These are phyloP conservation scores for Omphaloscelis lunosa DNA, from an alignment of 2,888 invertebrate genomes.

Conservation along the genomic window DNA sequence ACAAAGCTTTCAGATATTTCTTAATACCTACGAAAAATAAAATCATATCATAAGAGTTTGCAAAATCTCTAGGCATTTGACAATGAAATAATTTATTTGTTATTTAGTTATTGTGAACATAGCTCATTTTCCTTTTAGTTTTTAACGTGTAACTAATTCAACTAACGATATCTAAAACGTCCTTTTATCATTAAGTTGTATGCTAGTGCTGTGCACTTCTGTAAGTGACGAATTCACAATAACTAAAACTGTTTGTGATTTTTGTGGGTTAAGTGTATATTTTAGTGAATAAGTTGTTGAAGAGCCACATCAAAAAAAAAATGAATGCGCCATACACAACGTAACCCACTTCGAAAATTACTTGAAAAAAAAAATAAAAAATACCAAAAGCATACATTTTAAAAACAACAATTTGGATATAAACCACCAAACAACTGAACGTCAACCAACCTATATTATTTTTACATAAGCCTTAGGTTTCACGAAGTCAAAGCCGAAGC, in stretches of 20 bases:
- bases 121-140: too few species aligned
- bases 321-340: background rate
- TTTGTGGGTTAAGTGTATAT: too few species aligned
- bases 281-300: too few species aligned
- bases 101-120: too few species aligned
- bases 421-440: background rate
- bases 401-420: background rate
- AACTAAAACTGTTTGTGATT: too few species aligned
- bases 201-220: too few species aligned
- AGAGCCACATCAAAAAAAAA: too few species aligned
- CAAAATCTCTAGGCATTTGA: background rate
- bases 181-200: too few species aligned
- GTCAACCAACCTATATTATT: conserved; percentile 4
- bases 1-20: background rate
- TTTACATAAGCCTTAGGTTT: conserved; percentile 16
- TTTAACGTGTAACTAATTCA: too few species aligned
- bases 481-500: conserved; percentile 14
- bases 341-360: background rate
- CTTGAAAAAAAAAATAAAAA: background rate
- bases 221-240: too few species aligned
- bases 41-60: background rate
- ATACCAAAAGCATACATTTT: background rate
- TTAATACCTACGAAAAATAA: background rate
- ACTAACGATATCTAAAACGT: too few species aligned
- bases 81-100: background rate